A percentile compares a stretch with the other conserved stretches of the same genome.
Evolutionary conservation across 2,888 invertebrate species (phyloP).

Genomic region (Drosophila austrosaltans): DNA sequence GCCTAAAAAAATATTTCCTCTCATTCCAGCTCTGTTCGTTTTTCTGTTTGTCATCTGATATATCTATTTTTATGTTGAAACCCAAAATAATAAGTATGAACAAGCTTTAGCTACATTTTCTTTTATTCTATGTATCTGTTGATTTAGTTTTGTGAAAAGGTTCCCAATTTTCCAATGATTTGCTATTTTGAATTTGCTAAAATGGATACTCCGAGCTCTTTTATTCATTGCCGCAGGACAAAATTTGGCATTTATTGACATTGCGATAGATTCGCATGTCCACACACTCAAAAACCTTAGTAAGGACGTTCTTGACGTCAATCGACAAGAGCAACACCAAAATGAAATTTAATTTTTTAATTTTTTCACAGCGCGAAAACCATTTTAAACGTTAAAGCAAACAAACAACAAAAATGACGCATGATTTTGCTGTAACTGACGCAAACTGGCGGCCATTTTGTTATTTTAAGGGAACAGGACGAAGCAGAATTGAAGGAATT

Average conservation of each 20-base stretch:
- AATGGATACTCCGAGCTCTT: not conserved
- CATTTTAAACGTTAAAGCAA: slow-evolving; percentile 34
- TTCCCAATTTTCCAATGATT: slow-evolving; percentile 1
- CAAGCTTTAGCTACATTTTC: not conserved
- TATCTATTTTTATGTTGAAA: not conserved
- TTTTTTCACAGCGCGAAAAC: slow-evolving; percentile 13
- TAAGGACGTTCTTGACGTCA: slow-evolving; percentile 5
- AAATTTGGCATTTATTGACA: not conserved
- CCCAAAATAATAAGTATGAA: not conserved
- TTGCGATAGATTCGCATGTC: slow-evolving; percentile 2
- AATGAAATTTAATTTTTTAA: not conserved
- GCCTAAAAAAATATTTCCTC: not conserved
- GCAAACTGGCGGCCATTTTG: slow-evolving; percentile 40
- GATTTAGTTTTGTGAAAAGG: not conserved
- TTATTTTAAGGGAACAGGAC: slow-evolving; percentile 32
- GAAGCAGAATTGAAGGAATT: slow-evolving; percentile 17
- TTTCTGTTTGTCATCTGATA: not conserved
- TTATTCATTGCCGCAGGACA: not conserved
- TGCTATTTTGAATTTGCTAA: not conserved
- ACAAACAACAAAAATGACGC: slow-evolving; percentile 44
- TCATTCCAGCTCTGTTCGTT: not conserved
- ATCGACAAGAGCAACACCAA: slow-evolving; percentile 1
- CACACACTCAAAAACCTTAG: not conserved
- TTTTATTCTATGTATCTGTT: not conserved
- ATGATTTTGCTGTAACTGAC: slow-evolving; percentile 37